These are phyloP conservation scores for Halcyon badia DNA, from an alignment of 2,797 vertebrate genomes.

Conservation along the genomic window DNA sequence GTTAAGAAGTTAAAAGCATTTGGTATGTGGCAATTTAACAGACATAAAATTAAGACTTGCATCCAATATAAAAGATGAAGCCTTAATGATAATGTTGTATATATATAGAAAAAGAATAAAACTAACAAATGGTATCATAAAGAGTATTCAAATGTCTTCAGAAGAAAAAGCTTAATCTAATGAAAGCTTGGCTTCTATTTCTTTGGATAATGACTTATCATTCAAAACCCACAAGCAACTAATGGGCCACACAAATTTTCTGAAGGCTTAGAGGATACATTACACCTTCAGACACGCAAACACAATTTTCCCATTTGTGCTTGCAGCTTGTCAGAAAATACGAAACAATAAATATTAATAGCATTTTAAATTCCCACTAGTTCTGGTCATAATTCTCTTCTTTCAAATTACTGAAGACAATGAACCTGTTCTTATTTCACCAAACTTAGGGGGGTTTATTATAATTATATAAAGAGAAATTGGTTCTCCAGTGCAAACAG, in stretches of 20 bases:
- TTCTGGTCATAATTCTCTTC: conserved; percentile 25
- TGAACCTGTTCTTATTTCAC: not conserved
- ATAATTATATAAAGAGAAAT: not conserved
- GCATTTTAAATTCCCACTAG: conserved; percentile 24
- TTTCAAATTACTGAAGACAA: conserved; percentile 51
- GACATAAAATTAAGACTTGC: not conserved
- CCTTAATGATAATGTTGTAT: not conserved
- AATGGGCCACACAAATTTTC: not conserved
- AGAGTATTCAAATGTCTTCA: not conserved
- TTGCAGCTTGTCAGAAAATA: conserved; percentile 6
- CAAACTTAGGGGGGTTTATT: not conserved
- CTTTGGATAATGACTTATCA: not conserved
- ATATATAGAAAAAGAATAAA: not conserved
- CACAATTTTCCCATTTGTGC: not conserved
- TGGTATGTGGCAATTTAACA: not conserved
- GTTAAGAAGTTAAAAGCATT: not conserved
- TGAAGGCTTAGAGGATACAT: not conserved
- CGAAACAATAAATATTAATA: conserved; percentile 17
- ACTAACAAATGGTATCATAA: not conserved
- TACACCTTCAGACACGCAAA: not conserved
- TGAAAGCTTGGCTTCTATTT: not conserved
- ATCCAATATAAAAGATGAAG: not conserved
- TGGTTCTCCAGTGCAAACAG: not conserved
- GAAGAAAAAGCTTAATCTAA: not conserved
- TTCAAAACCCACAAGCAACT: not conserved